Conservation (phyloP, 37 sponge, comb jelly and placozoan species). For the Bolinopsis microptera region DNA sequence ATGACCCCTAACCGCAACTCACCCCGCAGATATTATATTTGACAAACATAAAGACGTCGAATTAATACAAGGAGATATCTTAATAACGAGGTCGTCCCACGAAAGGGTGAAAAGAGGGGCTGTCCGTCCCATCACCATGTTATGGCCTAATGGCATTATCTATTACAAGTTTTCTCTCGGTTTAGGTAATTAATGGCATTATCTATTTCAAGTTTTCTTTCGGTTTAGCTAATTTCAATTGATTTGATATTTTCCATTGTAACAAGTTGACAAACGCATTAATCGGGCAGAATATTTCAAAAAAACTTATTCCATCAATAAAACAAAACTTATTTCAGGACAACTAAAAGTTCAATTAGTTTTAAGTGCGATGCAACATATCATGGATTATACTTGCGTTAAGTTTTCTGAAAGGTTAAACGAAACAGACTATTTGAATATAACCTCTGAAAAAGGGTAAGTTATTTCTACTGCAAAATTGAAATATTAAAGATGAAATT, state of each 20-base stretch:
- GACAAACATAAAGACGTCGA: constrained; percentile 29
- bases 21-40: constrained; percentile 52
- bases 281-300: not conserved
- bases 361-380: constrained; percentile 27
- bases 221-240: not conserved
- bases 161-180: constrained; percentile 5
- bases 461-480: not conserved
- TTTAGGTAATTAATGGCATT: constrained; percentile 16
- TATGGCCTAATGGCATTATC: constrained; percentile 48
- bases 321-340: too few relatives aligned
- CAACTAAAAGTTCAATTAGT: constrained; percentile 52
- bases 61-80: constrained; percentile 52
- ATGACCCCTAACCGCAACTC: too few relatives aligned
- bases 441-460: constrained; percentile 58
- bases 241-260: too few relatives aligned
- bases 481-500: too few relatives aligned
- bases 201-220: constrained; percentile 14
- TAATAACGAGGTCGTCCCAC: not conserved
- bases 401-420: not conserved
- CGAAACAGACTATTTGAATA: constrained; percentile 28
- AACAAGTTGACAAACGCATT: too few relatives aligned
- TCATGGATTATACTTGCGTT: constrained; percentile 38
- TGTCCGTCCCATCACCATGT: constrained; percentile 12
- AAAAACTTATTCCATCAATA: not conserved
- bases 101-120: constrained; percentile 1